These are phyloP conservation scores for Eospalax fontanierii DNA, from an alignment of 2,797 vertebrate species.

Conservation along the genomic window DNA sequence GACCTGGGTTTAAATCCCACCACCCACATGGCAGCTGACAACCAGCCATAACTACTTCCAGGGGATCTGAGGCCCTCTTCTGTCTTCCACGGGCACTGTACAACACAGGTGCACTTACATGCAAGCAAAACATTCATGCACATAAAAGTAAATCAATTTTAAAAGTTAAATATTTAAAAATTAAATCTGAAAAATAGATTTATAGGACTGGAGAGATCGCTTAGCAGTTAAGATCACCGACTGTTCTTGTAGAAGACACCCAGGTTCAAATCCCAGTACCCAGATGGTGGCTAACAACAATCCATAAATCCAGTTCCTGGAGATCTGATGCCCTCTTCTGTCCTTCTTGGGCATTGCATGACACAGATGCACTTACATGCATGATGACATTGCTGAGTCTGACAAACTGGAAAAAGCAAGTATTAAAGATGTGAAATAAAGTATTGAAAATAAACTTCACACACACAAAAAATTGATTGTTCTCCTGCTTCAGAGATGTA, in stretches of 20 bases:
- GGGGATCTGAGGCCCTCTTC: too few species aligned
- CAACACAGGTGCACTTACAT: too few species aligned
- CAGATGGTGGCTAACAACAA: background rate
- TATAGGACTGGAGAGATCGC: background rate
- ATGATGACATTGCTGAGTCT: background rate
- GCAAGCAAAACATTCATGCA: too few species aligned
- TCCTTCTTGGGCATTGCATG: background rate
- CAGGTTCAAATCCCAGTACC: background rate
- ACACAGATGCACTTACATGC: too few species aligned
- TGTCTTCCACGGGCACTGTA: too few species aligned
- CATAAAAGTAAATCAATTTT: too few species aligned
- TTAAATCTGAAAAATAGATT: background rate
- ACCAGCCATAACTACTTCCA: too few species aligned
- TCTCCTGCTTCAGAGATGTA: background rate
- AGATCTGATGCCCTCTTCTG: background rate
- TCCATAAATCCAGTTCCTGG: background rate
- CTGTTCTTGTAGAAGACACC: background rate
- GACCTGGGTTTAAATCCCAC: too few species aligned
- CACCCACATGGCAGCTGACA: too few species aligned
- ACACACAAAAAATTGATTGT: background rate
- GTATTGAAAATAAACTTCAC: background rate
- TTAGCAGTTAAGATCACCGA: background rate
- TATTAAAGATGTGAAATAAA: slow-evolving; percentile 4
- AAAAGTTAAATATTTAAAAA: background rate
- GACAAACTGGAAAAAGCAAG: background rate